A percentile compares a stretch with the other conserved stretches of the same genome.
Conservation (phyloP, 2,888 invertebrate species). For the Lottia gigantea region DNA sequence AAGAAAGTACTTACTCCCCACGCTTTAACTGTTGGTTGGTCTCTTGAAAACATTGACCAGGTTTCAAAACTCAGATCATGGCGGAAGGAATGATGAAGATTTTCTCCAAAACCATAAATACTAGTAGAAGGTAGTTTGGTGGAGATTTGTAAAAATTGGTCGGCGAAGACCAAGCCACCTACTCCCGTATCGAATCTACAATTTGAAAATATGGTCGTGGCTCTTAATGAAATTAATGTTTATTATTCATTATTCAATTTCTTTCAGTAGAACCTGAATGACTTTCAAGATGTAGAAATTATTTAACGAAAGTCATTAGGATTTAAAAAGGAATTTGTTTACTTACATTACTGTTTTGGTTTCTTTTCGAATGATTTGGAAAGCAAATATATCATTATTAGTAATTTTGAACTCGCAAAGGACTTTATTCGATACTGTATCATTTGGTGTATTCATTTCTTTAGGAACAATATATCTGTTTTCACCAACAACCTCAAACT, state of each 20-base stretch:
- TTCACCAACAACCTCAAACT: constrained; percentile 47
- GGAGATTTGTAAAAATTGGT: constrained; percentile 69
- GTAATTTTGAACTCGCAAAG: constrained; percentile 40
- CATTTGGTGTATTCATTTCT: constrained; percentile 33
- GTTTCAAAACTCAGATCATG: constrained; percentile 62
- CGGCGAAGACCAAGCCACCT: constrained; percentile 66
- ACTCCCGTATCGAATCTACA: constrained; percentile 59
- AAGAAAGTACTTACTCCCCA: constrained; percentile 31
- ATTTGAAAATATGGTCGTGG: neutral
- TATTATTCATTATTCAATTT: no score
- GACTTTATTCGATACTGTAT: constrained; percentile 22
- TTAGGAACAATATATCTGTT: constrained; percentile 53
- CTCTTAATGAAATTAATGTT: no score
- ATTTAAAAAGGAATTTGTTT: neutral
- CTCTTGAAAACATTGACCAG: constrained; percentile 67
- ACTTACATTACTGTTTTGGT: constrained; percentile 54
- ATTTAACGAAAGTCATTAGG: no score
- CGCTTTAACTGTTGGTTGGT: constrained; percentile 51
- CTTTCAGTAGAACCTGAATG: no score
- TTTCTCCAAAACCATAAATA: constrained; percentile 70
- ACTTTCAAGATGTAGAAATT: no score
- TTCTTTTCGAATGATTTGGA: constrained; percentile 53
- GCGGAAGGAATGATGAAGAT: constrained; percentile 62
- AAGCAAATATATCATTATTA: constrained; percentile 58
- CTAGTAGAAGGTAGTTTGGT: constrained; percentile 64